Conservation (phyloP, 2,113 vertebrate species). For the Chlamydotis undulata region DNA sequence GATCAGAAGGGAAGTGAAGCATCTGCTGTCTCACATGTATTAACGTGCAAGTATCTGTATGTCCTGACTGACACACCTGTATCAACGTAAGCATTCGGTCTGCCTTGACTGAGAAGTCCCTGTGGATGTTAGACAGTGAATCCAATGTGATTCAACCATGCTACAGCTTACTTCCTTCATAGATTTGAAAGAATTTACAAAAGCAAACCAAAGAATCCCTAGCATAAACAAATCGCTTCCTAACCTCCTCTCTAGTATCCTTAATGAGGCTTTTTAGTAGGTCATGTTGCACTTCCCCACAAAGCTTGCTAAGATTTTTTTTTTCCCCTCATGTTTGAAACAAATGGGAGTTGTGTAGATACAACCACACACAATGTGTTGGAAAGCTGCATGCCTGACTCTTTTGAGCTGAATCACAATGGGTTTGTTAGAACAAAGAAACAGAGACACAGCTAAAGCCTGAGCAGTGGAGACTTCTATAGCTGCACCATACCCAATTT, state of each 20-base stretch:
- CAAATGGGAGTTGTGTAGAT: not conserved
- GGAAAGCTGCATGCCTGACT: not conserved
- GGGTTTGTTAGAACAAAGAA: not conserved
- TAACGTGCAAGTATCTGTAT: not conserved
- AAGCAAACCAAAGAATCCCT: not conserved
- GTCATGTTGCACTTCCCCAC: not conserved
- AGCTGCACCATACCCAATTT: not conserved
- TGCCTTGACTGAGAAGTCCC: not conserved
- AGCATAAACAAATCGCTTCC: not conserved
- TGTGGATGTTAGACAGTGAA: not conserved
- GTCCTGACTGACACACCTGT: not conserved
- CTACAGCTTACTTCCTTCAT: not conserved
- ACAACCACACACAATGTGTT: not conserved
- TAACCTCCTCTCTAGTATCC: not conserved
- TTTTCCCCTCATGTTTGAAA: not conserved
- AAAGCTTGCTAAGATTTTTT: not conserved
- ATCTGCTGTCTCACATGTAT: not conserved
- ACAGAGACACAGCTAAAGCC: not conserved
- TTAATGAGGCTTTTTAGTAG: not conserved
- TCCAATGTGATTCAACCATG: not conserved
- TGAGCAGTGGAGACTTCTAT: not conserved
- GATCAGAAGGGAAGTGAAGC: not conserved
- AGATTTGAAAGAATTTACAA: not conserved
- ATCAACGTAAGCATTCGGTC: not conserved
- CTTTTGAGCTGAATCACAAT: not conserved